phyloP scores from a whole-genome alignment of 2,797 vertebrate species.

The Ispidina lecontei region DNA sequence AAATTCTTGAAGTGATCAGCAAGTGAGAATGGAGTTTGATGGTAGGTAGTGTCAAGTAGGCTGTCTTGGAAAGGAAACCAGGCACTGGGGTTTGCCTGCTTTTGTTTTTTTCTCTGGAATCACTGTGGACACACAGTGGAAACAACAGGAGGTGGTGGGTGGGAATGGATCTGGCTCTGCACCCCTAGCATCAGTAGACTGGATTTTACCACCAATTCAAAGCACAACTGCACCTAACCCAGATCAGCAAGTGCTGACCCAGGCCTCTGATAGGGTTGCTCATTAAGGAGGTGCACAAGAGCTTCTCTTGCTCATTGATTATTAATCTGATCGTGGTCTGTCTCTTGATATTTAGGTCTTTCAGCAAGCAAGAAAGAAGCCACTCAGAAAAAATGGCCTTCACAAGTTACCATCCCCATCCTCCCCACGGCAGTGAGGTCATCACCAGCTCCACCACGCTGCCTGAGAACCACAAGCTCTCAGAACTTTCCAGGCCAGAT shows the following conservation, averaged over 20 bases:
- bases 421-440: not conserved
- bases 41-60: not conserved
- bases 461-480: conserved; percentile 70
- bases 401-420: conserved; percentile 57
- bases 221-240: not conserved
- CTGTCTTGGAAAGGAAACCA: not conserved
- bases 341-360: conserved; percentile 55
- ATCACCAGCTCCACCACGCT: not conserved
- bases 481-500: conserved; percentile 75
- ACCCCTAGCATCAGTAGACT: too few species aligned
- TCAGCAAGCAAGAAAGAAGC: conserved; percentile 56
- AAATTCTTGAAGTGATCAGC: not conserved
- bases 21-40: not conserved
- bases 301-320: not conserved
- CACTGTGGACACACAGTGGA: not conserved
- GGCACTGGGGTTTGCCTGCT: not conserved
- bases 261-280: not conserved
- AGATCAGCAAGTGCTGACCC: not conserved
- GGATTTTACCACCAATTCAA: not conserved
- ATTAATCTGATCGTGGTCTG: not conserved
- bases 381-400: conserved; percentile 30
- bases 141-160: not conserved
- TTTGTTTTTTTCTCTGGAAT: not conserved
- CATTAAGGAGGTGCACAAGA: not conserved
- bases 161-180: not conserved